Base-by-base conservation (phyloP, 2,113 vertebrate species). In the Callionymus lyra region DNA sequence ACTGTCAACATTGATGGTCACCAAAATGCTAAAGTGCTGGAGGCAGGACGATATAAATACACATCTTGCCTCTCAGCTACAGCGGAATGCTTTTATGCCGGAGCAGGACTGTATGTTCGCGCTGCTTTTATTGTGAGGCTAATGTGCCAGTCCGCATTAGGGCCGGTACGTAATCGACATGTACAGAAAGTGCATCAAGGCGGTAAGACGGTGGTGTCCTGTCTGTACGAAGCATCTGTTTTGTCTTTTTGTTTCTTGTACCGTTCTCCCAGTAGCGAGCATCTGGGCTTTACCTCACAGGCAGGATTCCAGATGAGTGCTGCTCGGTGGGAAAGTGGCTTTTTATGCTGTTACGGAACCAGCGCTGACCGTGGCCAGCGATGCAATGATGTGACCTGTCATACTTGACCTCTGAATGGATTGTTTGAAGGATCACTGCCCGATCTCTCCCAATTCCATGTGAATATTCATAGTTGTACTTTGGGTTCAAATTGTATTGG, bases 51-150 rank as follows among this genome's bases (percentile, higher is more conserved):
- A 42, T 66, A 38, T 47, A 72, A 70, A 60, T 59, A 41, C 42
- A 52, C 38, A 58, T 58, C 27, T 35, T 58, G 37, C 42, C 46
- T 72, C 44, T 50, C 49, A 53, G 62, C 50, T 69, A 78, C 74
- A 80, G 53, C 55, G 63, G 70, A 80, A 77, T 47, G 73, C 75
- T 77, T 75, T 79, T 73, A 75, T 16, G 19, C 53, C 11, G 3
- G 46, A 56, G 65, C 61, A 72, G 48, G 47, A 36, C 21, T 33
- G 47, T 46, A 52, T 56, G 47, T 56, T 13, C 58, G 44, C 49
- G 36, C 41, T 53, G 15, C 39, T 37, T 53, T 57, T 44, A 59
- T 55, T 18, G 27, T 38, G 10, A 45, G 38, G 38, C 46, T 41
- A 47, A 56, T 58, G 65, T 69, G 56, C 38, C 65, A 58, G 36